These are phyloP conservation scores for Oncorhynchus mykiss DNA, from an alignment of 2,113 vertebrate genomes.

Conservation along the genomic window DNA sequence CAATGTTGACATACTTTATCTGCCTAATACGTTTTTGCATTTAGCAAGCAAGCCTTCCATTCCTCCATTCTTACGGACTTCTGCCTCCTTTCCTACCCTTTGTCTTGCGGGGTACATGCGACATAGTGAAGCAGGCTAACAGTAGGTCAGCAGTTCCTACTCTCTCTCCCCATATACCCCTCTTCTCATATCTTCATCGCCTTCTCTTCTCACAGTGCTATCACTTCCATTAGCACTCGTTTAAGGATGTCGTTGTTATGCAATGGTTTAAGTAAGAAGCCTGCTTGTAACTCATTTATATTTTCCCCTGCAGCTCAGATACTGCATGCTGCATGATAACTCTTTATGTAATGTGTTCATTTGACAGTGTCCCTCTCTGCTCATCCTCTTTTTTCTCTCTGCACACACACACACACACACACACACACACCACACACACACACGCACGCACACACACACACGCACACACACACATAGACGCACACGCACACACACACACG, in stretches of 20 bases:
- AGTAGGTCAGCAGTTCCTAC: no score
- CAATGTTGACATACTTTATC: no score
- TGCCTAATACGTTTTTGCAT: no score
- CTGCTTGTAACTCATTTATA: constrained; percentile 29
- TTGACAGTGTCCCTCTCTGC: neutral
- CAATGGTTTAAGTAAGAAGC: constrained; percentile 25
- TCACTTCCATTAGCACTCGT: neutral
- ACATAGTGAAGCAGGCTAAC: no score
- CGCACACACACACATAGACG: neutral
- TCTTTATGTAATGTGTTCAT: constrained; percentile 5
- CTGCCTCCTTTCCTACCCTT: no score
- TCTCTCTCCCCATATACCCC: no score
- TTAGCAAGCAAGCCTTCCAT: no score
- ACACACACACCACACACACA: neutral
- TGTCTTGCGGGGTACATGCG: no score
- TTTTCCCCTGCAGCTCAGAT: constrained; percentile 21
- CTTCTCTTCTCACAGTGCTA: neutral
- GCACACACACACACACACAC: neutral
- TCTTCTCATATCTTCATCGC: no score
- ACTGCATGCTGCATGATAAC: neutral
- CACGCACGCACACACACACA: neutral
- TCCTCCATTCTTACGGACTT: no score
- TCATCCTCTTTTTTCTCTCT: neutral
- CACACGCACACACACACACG: neutral
- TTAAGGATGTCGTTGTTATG: constrained; percentile 12